Evolutionary conservation across 2,797 vertebrate genomes (phyloP).

Genomic region (Limnodromus scolopaceus): DNA sequence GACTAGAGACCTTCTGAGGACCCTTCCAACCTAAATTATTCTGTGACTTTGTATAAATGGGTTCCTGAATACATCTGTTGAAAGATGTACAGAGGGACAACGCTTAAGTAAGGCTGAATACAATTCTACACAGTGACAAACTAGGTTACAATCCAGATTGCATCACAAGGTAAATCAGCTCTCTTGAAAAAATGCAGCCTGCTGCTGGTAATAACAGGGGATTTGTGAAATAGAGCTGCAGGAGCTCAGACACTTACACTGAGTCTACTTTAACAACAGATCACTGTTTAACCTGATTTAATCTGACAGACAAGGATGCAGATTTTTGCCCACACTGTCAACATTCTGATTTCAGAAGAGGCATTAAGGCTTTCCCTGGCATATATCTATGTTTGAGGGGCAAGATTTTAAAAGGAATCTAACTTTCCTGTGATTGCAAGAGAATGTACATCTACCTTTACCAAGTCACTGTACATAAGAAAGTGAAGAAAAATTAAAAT

Average conservation of each 20-base stretch:
- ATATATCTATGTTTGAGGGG: not conserved
- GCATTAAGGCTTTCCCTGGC: not conserved
- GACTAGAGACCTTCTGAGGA: not conserved
- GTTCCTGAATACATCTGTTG: not conserved
- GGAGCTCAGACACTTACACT: accelerated
- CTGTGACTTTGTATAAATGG: not conserved
- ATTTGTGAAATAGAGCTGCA: not conserved
- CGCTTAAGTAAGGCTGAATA: not conserved
- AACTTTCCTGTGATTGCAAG: not conserved
- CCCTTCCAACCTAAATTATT: not conserved
- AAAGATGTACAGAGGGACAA: not conserved
- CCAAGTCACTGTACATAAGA: not conserved
- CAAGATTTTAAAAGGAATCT: not conserved
- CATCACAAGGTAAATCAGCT: not conserved
- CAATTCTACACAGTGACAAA: not conserved
- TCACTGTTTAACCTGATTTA: not conserved
- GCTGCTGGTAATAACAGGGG: not conserved
- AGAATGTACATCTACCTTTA: not conserved
- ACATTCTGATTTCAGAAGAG: not conserved
- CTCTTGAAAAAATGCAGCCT: not conserved
- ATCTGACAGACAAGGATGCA: not conserved
- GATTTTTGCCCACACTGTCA: not conserved
- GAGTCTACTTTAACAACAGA: not conserved
- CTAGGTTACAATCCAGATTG: not conserved
- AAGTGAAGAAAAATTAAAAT: not conserved